phyloP scores from a whole-genome alignment of 2,888 invertebrate genomes.

The Synergus laeviventris region DNA sequence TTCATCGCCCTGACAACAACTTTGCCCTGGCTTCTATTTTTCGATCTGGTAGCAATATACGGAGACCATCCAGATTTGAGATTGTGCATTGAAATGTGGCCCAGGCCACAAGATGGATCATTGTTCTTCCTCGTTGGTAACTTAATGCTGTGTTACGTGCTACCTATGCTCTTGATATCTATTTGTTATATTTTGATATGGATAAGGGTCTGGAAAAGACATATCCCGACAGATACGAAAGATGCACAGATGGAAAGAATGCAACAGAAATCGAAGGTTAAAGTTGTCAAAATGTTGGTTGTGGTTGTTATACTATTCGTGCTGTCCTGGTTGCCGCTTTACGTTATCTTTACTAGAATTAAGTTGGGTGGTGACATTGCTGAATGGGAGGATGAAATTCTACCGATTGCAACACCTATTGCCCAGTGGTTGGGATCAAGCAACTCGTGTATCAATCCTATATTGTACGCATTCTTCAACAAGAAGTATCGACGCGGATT shows the following conservation, averaged over 20 bases:
- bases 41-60: conserved; percentile 86
- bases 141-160: conserved; percentile 91
- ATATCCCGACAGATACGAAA: conserved; percentile 93
- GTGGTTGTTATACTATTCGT: conserved; percentile 96
- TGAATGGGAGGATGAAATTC: conserved; percentile 87
- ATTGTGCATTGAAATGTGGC: conserved; percentile 91
- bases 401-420: conserved; percentile 89
- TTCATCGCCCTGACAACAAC: conserved; percentile 89
- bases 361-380: conserved; percentile 85
- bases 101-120: conserved; percentile 87
- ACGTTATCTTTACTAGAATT: conserved; percentile 91
- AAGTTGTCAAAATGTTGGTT: conserved; percentile 95
- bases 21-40: conserved; percentile 94
- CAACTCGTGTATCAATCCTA: conserved; percentile 96
- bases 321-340: conserved; percentile 94
- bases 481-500: conserved; percentile 95
- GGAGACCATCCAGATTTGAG: conserved; percentile 85
- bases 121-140: conserved; percentile 93
- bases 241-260: conserved; percentile 94
- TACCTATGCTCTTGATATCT: conserved; percentile 93
- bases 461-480: conserved; percentile 96
- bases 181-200: conserved; percentile 95
- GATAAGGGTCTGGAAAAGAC: conserved; percentile 91
- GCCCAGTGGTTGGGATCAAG: conserved; percentile 96
- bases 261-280: conserved; percentile 96